Evolutionary conservation across 2,797 vertebrate genomes (phyloP), one percentile per base, ranked within the genome.

Genomic region (Lagodon rhomboides): DNA sequence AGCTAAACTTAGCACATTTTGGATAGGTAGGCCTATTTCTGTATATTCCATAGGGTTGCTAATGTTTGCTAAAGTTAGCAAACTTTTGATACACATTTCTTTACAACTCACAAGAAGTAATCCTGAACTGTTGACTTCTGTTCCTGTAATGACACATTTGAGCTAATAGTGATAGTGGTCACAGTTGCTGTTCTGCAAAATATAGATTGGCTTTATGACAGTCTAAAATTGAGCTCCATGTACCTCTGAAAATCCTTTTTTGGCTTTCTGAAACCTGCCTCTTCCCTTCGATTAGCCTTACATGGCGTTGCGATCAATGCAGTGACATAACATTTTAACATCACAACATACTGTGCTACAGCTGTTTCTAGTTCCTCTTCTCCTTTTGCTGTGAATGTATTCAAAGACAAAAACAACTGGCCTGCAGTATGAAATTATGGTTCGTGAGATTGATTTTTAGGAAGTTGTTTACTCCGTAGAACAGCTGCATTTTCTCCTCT

Each of bases 281-380:
- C 30, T 50, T 60, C 22, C 2, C 0, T 11, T 44, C 44, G 22
- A 18, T 49, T 25, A 44, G 23, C 43, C 17, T 23, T 12, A 4
- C 9, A 17, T 18, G 38, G 8, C 10, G 44, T 18, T 56, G 61
- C 20, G n/a, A 63, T 70, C 46, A 12, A 49, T 53, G 56, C 41
- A 15, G 27, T 38, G 3, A 59, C 55, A 0, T 47, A 13, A 51
- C 34, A 61, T 83, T 71, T 77, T 49, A 69, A 64, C 60, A 68
- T 38, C 5, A 47, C 15, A 68, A 5, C 27, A 17, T 53, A 22
- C 30, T 53, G 76, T 53, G 11, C 25, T 62, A 76, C 69, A 86
- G 65, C 80, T 73, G 51, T 56, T 54, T 51, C 47, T 54, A 17
- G 65, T 91, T 91, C 74, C 82, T 70, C 47, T 91, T 89, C 75